Base-by-base conservation (phyloP, 2,113 vertebrate species). In the Anolis sagrei region DNA sequence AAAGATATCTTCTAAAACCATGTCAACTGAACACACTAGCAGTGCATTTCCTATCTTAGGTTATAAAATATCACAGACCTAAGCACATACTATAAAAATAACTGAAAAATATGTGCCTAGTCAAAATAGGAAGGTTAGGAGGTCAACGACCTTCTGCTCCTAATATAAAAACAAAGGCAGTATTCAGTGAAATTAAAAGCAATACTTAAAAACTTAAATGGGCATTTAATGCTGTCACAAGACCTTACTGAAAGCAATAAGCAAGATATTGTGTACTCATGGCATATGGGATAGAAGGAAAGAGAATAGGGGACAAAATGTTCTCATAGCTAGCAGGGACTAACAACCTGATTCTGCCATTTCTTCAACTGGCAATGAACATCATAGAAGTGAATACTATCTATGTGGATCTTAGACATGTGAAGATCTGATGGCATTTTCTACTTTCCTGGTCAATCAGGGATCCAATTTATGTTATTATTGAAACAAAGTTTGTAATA, bases 41-140 rank as follows among this genome's bases (percentile, higher is more conserved):
- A 78, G 1, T 34, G 77, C 7, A 76, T 76, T 62, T 4, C 27
- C 0, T 1, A 61, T 32, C 64, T 81, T 91, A 8, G 51, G 81
- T 81, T 77, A 10, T 70, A 93, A 92, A 89, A 87, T 48, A 4
- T 27, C 68, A 89, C 73, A 7, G 83, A 72, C 74, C 87, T 85
- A 44, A 75, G 58, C 27, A 7, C 58, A 44, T 79, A 72, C 54
- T 51, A 68, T 27, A 58, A 25, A 76, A 5, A 70, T 54, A 83
- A 79, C 86, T 54, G 80, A 34, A 9, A 48, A 29, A 49, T 29
- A 62, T 2, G 6, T 84, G 79, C 76, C 85, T 62, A 73, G 9
- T 16, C 88, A 14, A 27, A 89, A 2, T 23, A 78, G 36, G 39
- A 86, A 83, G 11, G 62, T 54, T 73, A 18, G 3, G 70, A 79